Base-by-base conservation (phyloP, 2,888 invertebrate species). In the Phengaris arion region DNA sequence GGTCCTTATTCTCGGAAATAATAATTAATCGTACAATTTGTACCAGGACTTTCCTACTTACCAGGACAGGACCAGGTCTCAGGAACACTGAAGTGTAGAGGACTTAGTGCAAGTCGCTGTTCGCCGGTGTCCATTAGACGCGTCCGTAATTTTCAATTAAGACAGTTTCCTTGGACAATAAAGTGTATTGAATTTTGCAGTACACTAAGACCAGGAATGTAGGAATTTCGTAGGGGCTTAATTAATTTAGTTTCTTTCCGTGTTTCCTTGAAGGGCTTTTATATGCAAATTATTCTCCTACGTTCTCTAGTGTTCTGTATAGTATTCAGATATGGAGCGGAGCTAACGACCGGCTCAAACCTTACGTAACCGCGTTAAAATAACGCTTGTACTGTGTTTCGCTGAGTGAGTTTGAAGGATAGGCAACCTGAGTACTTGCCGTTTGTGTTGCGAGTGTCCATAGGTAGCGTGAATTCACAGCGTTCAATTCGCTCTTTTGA, bases 111-210 rank as follows among this genome's bases (percentile, higher is more conserved):
- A 35, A 72, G 46, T 69, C 70, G 70, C 70, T 35, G 72, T 15
- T 70, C 54, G 72, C 72, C 72, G 35, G 54, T 54, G 72, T 72
- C 72, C 72, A 72, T 72, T 72, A 72, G 72, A 72, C 51, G 22
- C 35, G 70, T 54, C 72, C 13, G 72, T 72, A 72, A 72, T 72
- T 72, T 72, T 72, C 72, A 72, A 72, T 72, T 72, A 72, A 72
- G 72, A 72, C 72, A 35, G 35, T 72, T 72, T 64, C 52, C 72
- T 72, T 35, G 72, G 72, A 52, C 54, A 22, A 48, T 48, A 22
- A 48, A 72, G 35, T 72, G 35, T 72, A 72, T 72, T 45, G 72
- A 72, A 72, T 70, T 70, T 70, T 51, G 70, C 68, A 69, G 48
- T 12, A 45, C 13, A 64, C 59, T 52, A 22, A 70, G 70, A 70